Conservation (phyloP, 2,797 vertebrate species). For the Cossypha dichroa region DNA sequence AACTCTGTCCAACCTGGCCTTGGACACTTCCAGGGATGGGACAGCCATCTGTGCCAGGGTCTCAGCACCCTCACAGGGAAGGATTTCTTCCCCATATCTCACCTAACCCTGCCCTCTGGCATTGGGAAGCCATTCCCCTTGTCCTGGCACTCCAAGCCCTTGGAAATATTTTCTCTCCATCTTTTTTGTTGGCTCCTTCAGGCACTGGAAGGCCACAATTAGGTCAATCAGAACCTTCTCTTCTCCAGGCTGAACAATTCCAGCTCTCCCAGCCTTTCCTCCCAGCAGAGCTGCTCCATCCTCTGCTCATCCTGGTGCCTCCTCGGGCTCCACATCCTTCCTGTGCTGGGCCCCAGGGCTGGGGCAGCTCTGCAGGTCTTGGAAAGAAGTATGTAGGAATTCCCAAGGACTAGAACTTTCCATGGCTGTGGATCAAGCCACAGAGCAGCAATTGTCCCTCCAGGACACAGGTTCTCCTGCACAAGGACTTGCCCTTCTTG, state of each 20-base stretch:
- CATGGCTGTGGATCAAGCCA: neutral
- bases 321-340: neutral
- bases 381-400: neutral
- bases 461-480: neutral
- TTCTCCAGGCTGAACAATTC: neutral
- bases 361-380: neutral
- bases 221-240: neutral
- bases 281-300: neutral
- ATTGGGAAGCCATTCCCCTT: neutral
- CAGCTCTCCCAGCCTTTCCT: neutral
- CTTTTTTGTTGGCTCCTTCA: neutral
- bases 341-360: neutral
- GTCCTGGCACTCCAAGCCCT: neutral
- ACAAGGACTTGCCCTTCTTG: neutral
- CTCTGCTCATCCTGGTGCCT: neutral
- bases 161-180: neutral
- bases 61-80: neutral
- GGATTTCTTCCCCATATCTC: fast-evolving
- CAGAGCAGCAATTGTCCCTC: neutral
- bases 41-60: neutral
- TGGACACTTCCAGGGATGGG: neutral
- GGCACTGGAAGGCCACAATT: fast-evolving
- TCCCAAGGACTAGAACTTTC: neutral
- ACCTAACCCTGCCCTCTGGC: neutral
- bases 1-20: fast-evolving